Conservation (phyloP, 2,797 vertebrate genomes). For the Sebastes wilsoni region DNA sequence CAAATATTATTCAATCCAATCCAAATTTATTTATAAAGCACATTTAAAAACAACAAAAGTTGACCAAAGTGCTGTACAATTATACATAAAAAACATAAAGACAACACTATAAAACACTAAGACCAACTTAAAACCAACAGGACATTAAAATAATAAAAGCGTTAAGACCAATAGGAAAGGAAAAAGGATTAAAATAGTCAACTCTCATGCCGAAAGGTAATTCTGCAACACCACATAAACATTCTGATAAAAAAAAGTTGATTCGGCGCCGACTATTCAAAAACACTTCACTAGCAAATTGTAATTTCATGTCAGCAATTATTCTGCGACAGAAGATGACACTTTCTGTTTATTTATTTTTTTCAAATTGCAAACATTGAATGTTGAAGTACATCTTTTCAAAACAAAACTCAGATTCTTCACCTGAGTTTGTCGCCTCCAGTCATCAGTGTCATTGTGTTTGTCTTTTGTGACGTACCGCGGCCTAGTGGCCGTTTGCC, state of each 20-base stretch:
- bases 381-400: no score
- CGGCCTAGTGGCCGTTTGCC: slow-evolving; percentile 37
- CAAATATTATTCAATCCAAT: no score
- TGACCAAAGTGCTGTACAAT: no score
- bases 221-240: not conserved
- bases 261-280: accelerated
- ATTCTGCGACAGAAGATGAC: not conserved
- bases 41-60: no score
- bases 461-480: slow-evolving; percentile 13
- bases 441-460: not conserved
- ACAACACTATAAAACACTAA: no score
- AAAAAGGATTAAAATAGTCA: no score
- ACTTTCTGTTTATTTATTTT: not conserved
- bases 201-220: not conserved
- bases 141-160: no score
- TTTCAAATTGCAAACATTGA: not conserved
- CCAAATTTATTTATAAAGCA: no score
- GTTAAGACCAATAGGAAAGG: no score
- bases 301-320: not conserved
- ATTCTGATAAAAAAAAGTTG: not conserved
- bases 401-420: not conserved
- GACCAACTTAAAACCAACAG: no score
- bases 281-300: not conserved
- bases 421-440: not conserved
- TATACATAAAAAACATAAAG: no score